A percentile compares a stretch with the other conserved stretches of the same genome.
These are phyloP conservation scores for Sebastolobus altivelis DNA, from an alignment of 2,797 vertebrate genomes.

Conservation along the genomic window DNA sequence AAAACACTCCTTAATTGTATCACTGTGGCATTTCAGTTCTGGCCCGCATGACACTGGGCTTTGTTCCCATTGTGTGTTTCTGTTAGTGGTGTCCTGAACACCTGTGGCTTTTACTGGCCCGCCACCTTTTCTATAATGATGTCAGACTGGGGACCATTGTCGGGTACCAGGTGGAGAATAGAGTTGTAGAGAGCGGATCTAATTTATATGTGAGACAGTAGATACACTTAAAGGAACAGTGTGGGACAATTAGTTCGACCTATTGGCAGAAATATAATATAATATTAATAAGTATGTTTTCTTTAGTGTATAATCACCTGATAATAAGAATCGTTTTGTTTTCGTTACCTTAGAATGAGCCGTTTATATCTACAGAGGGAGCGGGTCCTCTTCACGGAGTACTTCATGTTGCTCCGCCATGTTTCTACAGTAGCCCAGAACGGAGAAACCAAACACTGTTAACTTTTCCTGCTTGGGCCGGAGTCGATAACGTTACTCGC, in stretches of 20 bases:
- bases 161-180: slow-evolving; percentile 20
- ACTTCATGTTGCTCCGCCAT: no score
- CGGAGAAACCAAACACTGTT: no score
- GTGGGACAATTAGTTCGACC: accelerated
- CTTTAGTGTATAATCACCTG: no score
- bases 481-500: no score
- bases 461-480: no score
- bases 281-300: no score
- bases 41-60: slow-evolving; percentile 47
- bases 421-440: no score
- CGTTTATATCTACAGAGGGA: no score
- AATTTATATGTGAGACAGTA: slow-evolving; percentile 11
- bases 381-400: no score
- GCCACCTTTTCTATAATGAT: slow-evolving; percentile 53
- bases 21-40: slow-evolving; percentile 68
- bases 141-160: slow-evolving; percentile 24
- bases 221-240: neutral
- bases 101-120: slow-evolving; percentile 55
- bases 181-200: slow-evolving; percentile 7
- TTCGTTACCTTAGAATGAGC: no score
- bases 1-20: slow-evolving; percentile 71
- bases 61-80: slow-evolving; percentile 56
- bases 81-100: slow-evolving; percentile 53
- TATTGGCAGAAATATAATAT: no score
- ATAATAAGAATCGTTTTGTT: no score